A percentile compares a stretch with the other conserved stretches of the same genome.
Evolutionary conservation across 1,140 invertebrate genomes (phyloP).

Genomic region (Leptestheria dahalacensis): DNA sequence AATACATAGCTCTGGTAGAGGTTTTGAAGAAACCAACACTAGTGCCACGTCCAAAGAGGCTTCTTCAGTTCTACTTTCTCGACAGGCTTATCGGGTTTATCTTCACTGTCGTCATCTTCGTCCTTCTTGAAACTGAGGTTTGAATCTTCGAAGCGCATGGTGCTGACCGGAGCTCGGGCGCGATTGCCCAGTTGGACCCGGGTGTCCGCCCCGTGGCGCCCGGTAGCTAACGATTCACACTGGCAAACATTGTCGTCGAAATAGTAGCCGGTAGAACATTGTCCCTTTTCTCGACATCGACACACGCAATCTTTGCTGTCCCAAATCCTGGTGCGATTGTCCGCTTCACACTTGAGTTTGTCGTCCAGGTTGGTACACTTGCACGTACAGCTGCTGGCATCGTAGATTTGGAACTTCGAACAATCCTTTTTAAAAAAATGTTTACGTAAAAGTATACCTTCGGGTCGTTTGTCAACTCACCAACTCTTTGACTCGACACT

Average conservation of each 20-base stretch:
- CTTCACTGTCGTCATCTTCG: background rate
- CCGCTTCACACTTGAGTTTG: conserved; percentile 35
- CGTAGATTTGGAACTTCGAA: conserved; percentile 38
- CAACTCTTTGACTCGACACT: conserved; percentile 37
- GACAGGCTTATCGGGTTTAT: background rate
- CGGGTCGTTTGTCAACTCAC: too few species aligned
- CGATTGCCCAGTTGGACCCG: background rate
- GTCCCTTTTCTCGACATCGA: conserved; percentile 33
- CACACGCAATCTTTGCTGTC: conserved; percentile 40
- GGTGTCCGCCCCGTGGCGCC: background rate
- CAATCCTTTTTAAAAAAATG: conserved; percentile 35
- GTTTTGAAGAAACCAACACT: background rate
- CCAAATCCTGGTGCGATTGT: conserved; percentile 39
- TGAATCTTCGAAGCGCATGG: background rate
- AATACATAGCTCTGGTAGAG: background rate
- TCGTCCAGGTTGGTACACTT: conserved; percentile 42
- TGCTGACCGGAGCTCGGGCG: background rate
- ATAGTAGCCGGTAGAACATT: conserved; percentile 40
- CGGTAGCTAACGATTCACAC: conserved; percentile 24
- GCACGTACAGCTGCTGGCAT: conserved; percentile 38
- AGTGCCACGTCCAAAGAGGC: too few species aligned
- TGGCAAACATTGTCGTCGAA: conserved; percentile 43
- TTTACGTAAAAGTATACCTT: conserved; percentile 1
- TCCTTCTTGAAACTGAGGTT: too few species aligned
- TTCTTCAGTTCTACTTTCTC: background rate